A percentile compares a stretch with the other conserved stretches of the same genome.
These are phyloP conservation scores for Peromyscus polionotus DNA, from an alignment of 2,113 vertebrate species.

Conservation along the genomic window DNA sequence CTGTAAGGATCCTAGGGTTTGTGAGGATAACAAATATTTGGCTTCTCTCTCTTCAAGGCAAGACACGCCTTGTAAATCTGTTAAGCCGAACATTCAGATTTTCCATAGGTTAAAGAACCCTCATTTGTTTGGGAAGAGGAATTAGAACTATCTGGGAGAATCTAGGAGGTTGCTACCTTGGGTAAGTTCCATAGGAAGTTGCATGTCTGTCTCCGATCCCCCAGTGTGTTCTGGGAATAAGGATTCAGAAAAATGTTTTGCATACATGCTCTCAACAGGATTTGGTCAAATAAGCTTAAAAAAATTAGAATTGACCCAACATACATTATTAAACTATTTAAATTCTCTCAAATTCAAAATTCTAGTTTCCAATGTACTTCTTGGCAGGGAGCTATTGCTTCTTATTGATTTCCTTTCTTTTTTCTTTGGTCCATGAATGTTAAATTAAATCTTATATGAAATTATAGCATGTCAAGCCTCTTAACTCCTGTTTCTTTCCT, in stretches of 20 bases:
- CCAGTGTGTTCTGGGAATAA: background rate
- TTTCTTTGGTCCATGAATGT: constrained; percentile 27
- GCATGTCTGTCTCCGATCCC: background rate
- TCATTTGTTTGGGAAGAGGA: background rate
- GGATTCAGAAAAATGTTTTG: constrained; percentile 1
- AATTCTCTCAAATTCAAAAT: constrained; percentile 54
- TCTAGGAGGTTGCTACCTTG: background rate
- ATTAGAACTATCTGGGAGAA: background rate
- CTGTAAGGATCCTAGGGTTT: background rate
- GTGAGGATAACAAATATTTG: constrained; percentile 25
- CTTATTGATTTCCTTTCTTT: constrained; percentile 48
- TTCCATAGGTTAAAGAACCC: background rate
- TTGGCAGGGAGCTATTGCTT: constrained; percentile 24
- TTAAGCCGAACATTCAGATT: background rate
- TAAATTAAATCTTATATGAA: constrained; percentile 65
- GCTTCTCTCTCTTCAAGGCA: background rate
- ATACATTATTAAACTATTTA: constrained; percentile 7
- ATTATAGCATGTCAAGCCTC: constrained; percentile 36
- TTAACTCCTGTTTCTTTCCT: constrained; percentile 40
- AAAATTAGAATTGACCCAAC: constrained; percentile 32
- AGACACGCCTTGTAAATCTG: background rate
- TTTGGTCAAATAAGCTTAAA: constrained; percentile 15
- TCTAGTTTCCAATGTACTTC: background rate
- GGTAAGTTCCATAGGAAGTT: background rate
- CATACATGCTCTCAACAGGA: background rate